These are phyloP conservation scores for Euglossa dilemma DNA, from an alignment of 1,140 invertebrate species.

Conservation along the genomic window DNA sequence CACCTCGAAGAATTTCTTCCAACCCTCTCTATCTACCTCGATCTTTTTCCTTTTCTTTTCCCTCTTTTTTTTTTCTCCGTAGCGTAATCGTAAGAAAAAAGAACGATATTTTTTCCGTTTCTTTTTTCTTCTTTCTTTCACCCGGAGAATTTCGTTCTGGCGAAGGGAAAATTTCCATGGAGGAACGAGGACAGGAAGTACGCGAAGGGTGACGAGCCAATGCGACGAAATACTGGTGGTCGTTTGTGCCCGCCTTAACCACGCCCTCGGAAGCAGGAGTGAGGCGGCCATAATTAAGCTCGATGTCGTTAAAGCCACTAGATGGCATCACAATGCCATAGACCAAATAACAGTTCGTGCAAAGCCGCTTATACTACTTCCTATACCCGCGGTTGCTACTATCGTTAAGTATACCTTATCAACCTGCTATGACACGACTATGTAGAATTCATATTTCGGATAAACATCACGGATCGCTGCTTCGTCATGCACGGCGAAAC, in stretches of 20 bases:
- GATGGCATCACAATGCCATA: slow-evolving; percentile 76
- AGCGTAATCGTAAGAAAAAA: not conserved
- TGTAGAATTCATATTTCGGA: not conserved
- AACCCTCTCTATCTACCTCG: no score
- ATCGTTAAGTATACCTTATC: not conserved
- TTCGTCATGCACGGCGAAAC: not conserved
- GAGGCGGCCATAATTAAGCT: slow-evolving; percentile 81
- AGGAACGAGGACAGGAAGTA: not conserved
- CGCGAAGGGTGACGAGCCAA: slow-evolving; percentile 15
- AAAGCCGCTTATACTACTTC: slow-evolving; percentile 20
- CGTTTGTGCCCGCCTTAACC: slow-evolving; percentile 65
- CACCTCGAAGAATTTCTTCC: slow-evolving; percentile 8
- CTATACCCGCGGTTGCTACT: not conserved
- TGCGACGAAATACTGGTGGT: slow-evolving; percentile 41
- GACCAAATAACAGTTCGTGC: slow-evolving; percentile 19
- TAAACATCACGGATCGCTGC: not conserved
- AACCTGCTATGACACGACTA: not conserved
- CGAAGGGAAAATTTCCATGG: not conserved
- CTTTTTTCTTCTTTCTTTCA: no score
- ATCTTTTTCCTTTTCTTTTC: no score
- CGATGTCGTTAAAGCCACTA: slow-evolving; percentile 75
- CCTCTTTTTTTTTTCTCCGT: not conserved
- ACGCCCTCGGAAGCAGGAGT: slow-evolving; percentile 69
- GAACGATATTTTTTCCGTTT: no score
- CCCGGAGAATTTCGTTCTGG: not conserved